Percentiles rank a stretch among this genome's conserved stretches.
Evolutionary conservation across 2,113 vertebrate species (phyloP).

Genomic region (Pluvianellus socialis): DNA sequence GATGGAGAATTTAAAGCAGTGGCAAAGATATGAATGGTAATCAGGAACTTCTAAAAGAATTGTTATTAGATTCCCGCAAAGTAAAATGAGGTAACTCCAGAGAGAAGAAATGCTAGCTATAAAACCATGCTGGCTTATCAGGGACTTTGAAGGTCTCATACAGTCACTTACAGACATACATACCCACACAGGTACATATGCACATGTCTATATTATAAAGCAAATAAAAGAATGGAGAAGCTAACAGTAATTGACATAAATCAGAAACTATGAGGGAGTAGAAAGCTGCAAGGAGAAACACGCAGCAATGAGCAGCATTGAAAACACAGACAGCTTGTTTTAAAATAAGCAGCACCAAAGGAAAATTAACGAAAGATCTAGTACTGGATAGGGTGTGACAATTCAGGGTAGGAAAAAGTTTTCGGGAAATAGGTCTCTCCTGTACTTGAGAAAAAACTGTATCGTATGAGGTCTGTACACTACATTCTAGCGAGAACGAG

Average conservation of each 20-base stretch:
- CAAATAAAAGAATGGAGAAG: background rate
- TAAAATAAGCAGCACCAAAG: background rate
- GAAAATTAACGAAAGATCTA: background rate
- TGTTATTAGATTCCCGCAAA: background rate
- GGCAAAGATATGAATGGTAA: background rate
- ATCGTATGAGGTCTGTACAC: background rate
- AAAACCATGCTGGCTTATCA: background rate
- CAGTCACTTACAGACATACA: background rate
- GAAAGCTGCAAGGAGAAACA: background rate
- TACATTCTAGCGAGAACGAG: background rate
- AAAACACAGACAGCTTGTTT: background rate
- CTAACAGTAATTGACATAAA: background rate
- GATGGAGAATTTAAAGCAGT: background rate
- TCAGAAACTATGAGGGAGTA: background rate
- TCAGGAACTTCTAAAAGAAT: background rate
- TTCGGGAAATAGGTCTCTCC: background rate
- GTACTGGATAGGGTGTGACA: background rate
- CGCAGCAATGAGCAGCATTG: background rate
- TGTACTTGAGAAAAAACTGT: background rate
- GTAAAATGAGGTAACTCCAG: background rate
- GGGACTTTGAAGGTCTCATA: background rate
- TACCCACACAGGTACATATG: accelerated
- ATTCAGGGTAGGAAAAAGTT: background rate
- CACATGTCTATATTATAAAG: background rate
- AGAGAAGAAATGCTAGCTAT: background rate